Evolutionary conservation across 2,888 invertebrate species (phyloP), one percentile per base, ranked within the genome.

Genomic region (Cerceris ruficornis): DNA sequence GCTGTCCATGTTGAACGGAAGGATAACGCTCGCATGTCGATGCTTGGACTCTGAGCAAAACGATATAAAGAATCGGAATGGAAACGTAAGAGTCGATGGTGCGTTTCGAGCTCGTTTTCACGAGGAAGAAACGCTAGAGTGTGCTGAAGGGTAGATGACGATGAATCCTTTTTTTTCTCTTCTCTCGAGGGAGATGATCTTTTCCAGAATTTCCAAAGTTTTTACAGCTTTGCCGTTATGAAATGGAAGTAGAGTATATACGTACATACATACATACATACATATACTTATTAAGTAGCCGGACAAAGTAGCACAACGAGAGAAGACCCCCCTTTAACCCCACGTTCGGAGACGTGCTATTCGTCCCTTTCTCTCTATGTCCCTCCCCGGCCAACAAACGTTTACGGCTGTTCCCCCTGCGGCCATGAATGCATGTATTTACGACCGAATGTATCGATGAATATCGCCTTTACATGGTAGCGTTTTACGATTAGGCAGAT

Each of bases 211-310:
- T 81, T 82, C 75, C 79, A 83, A 81, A 62, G 72, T 88, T 89
- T 89, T 89, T 88, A 89, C 86, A 83, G 87, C 87, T 87, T 86
- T 65, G 68, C 82, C 81, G 81, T 87, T 80, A 79, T 69, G 64
- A 75, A 67, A 61, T 71, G 77, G 59, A 79, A 68, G 52, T 84
- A 80, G 79, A 79, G 28, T 80, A 73, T 71, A 50, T 76, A 75
- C 60, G 58, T 58, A 41, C 69, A 60, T 77, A 75, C 66, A 46
- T 65, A 75, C 66, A 41, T 55, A 58, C 46, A 41, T 69, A 69
- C 17, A 54, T 57, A 17, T 57, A 57, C 46, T 9, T 71, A 65
- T 42, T 39, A 43, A 28, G 59, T 76, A 81, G 57, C 28, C 64
- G 71, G 41, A 55, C 55, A 75, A 28, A 68, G 73, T 76, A 81